Conservation (phyloP, 2,797 vertebrate genomes). For the Hafferia zeledoni region DNA sequence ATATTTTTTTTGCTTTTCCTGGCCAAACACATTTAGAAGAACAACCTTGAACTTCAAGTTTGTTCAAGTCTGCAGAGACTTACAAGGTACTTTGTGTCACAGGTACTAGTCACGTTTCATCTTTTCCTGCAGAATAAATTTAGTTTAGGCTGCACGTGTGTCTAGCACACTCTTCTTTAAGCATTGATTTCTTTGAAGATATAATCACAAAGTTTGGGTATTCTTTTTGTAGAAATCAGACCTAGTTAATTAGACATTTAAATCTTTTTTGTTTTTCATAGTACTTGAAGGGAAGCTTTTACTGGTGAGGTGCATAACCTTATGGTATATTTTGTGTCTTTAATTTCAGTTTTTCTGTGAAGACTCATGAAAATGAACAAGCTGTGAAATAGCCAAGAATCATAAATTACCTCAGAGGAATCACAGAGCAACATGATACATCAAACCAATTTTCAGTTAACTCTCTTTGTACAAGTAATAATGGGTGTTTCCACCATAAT, state of each 20-base stretch:
- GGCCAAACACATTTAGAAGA: background rate
- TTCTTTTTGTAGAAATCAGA: background rate
- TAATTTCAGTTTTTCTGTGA: background rate
- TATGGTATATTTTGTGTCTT: background rate
- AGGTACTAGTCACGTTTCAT: background rate
- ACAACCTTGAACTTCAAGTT: background rate
- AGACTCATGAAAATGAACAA: background rate
- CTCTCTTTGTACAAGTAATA: background rate
- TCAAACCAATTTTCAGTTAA: slow-evolving; percentile 5
- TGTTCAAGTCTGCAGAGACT: background rate
- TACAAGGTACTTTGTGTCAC: background rate
- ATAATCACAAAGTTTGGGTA: background rate
- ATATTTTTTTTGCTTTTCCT: background rate
- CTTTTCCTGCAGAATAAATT: background rate
- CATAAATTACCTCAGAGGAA: background rate
- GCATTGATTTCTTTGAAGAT: background rate
- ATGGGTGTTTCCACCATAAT: background rate
- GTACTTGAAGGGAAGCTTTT: background rate
- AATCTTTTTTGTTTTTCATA: background rate
- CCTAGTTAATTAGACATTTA: background rate
- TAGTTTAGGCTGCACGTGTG: rapidly evolving
- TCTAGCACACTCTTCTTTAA: background rate
- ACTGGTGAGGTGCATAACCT: background rate
- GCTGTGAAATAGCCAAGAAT: background rate
- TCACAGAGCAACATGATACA: background rate